These are phyloP conservation scores for Thunnus albacares DNA, from an alignment of 2,797 vertebrate genomes.

Conservation along the genomic window DNA sequence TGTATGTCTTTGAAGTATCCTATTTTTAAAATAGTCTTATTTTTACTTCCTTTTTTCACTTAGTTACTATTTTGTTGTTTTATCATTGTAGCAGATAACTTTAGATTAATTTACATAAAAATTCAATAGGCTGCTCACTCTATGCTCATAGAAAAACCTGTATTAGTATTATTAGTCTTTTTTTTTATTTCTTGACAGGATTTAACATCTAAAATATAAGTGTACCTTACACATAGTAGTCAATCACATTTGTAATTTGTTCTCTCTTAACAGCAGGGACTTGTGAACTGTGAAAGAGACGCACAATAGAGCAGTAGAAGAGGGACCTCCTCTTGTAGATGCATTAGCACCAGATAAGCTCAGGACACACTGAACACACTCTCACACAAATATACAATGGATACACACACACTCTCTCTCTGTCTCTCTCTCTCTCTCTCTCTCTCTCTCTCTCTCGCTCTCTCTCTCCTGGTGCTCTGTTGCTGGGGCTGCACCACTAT, in stretches of 20 bases:
- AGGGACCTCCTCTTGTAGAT: constrained; percentile 30
- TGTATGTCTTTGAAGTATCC: constrained; percentile 16
- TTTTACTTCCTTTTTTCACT: no score
- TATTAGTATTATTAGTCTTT: not conserved
- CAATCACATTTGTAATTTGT: not conserved
- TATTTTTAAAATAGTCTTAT: not conserved
- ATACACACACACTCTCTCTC: not conserved
- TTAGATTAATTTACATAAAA: no score
- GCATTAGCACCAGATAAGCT: constrained; percentile 34
- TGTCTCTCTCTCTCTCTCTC: not conserved
- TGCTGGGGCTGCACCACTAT: constrained; percentile 24
- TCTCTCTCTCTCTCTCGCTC: not conserved
- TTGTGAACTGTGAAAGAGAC: constrained; percentile 31
- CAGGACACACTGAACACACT: constrained; percentile 7
- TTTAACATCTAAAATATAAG: constrained; percentile 1
- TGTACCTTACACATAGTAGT: not conserved
- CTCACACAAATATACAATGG: constrained; percentile 19
- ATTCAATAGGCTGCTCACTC: no score
- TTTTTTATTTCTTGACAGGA: not conserved
- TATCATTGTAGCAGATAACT: no score
- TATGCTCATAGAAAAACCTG: no score
- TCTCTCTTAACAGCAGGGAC: constrained; percentile 2
- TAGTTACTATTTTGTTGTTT: not conserved
- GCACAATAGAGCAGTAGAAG: not conserved
- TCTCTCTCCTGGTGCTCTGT: constrained; percentile 11